These are phyloP conservation scores for Eurystomus glaucurus DNA, from an alignment of 2,797 vertebrate species.

Conservation along the genomic window DNA sequence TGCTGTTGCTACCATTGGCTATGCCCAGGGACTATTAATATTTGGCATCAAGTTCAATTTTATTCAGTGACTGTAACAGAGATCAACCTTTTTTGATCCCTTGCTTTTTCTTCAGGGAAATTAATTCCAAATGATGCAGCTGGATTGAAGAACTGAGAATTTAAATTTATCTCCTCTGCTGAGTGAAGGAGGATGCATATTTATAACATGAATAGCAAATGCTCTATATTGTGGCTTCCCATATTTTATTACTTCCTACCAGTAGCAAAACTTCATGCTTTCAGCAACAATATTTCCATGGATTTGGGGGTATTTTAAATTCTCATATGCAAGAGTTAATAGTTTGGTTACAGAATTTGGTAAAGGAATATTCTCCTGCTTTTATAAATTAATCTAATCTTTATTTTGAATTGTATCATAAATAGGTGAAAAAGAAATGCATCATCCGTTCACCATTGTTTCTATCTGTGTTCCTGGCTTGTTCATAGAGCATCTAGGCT, in stretches of 20 bases:
- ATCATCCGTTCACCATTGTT: neutral
- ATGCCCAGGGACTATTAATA: constrained; percentile 52
- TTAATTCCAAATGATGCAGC: constrained; percentile 62
- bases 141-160: constrained; percentile 51
- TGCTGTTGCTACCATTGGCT: constrained; percentile 11
- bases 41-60: constrained; percentile 50
- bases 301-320: neutral
- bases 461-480: neutral
- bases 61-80: constrained; percentile 48
- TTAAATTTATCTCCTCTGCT: constrained; percentile 43
- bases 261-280: neutral
- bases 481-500: neutral
- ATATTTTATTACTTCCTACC: neutral
- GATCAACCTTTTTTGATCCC: constrained; percentile 46
- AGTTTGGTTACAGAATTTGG: neutral
- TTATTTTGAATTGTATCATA: neutral
- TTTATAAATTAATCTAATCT: neutral
- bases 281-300: neutral
- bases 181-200: constrained; percentile 42
- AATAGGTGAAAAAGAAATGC: neutral
- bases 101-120: constrained; percentile 57
- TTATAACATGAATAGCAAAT: constrained; percentile 5
- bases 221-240: neutral
- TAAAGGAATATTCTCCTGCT: neutral
- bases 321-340: neutral